Conservation (phyloP, 2,888 invertebrate genomes). For the Muscina levida region DNA sequence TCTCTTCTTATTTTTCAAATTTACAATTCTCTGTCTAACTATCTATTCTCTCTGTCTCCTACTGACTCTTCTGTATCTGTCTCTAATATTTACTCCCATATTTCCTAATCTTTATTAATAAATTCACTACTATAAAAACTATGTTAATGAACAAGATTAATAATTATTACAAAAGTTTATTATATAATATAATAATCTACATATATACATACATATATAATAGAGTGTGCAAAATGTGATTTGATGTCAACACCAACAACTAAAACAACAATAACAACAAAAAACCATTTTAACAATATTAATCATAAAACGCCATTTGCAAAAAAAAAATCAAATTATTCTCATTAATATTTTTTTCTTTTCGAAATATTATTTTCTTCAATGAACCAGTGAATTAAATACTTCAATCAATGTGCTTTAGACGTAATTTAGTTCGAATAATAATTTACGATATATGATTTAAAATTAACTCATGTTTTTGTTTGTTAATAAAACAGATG, state of each 20-base stretch:
- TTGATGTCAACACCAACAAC: constrained; percentile 57
- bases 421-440: constrained; percentile 58
- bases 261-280: not conserved
- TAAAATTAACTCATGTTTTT: constrained; percentile 13
- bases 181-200: constrained; percentile 15
- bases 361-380: constrained; percentile 27
- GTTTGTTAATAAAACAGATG: constrained; percentile 14
- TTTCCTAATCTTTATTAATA: constrained; percentile 37
- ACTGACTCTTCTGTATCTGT: constrained; percentile 44
- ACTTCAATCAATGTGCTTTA: constrained; percentile 60
- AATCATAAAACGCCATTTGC: constrained; percentile 2
- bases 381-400: constrained; percentile 12
- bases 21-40: constrained; percentile 61
- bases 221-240: constrained; percentile 64
- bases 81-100: constrained; percentile 24
- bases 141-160: constrained; percentile 22
- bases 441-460: constrained; percentile 40
- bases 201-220: constrained; percentile 37
- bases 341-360: constrained; percentile 22
- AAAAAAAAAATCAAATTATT: constrained; percentile 7
- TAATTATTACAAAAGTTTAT: constrained; percentile 11
- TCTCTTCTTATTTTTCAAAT: constrained; percentile 72
- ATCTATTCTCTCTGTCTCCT: constrained; percentile 61
- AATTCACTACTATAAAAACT: constrained; percentile 27
- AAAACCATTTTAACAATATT: constrained; percentile 39